Evolutionary conservation across 1,140 invertebrate genomes (phyloP).

Genomic region (Araneus ventricosus): DNA sequence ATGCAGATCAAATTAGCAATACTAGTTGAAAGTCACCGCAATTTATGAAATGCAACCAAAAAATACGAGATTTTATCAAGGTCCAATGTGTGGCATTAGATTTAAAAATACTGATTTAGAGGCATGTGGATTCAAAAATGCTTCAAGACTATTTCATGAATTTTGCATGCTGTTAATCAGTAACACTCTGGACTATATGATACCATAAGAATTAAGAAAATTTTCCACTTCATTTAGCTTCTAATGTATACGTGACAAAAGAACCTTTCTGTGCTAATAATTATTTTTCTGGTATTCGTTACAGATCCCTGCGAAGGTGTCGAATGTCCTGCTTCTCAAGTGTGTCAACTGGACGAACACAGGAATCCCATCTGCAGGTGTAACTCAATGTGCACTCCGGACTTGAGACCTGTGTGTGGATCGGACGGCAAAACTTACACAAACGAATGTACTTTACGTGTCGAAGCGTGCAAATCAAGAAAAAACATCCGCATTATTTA

Average conservation of each 20-base stretch:
- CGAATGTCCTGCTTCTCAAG: conserved; percentile 88
- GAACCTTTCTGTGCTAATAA: not conserved
- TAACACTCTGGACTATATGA: too few relatives aligned
- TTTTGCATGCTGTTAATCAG: too few relatives aligned
- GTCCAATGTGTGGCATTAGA: too few relatives aligned
- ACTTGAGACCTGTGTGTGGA: conserved; percentile 91
- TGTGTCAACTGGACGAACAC: conserved; percentile 90
- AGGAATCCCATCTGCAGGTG: conserved; percentile 90
- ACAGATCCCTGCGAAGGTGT: conserved; percentile 90
- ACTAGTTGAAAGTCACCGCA: too few relatives aligned
- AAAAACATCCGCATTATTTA: conserved; percentile 88
- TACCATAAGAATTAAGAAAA: too few relatives aligned
- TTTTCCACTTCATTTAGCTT: too few relatives aligned
- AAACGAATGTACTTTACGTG: conserved; percentile 89
- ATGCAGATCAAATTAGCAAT: too few relatives aligned
- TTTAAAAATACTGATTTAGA: too few relatives aligned
- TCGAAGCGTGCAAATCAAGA: conserved; percentile 87
- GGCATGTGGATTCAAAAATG: too few relatives aligned
- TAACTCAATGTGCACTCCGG: conserved; percentile 88
- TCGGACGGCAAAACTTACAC: conserved; percentile 90
- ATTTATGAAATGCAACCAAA: too few relatives aligned
- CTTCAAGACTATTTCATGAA: too few relatives aligned
- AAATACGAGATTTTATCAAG: too few relatives aligned
- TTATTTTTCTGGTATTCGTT: conserved; percentile 38
- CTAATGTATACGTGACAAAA: not conserved